Evolutionary conservation across 2,113 vertebrate genomes (phyloP), one percentile per base, ranked within the genome.

Genomic region (Ptyas mucosa): DNA sequence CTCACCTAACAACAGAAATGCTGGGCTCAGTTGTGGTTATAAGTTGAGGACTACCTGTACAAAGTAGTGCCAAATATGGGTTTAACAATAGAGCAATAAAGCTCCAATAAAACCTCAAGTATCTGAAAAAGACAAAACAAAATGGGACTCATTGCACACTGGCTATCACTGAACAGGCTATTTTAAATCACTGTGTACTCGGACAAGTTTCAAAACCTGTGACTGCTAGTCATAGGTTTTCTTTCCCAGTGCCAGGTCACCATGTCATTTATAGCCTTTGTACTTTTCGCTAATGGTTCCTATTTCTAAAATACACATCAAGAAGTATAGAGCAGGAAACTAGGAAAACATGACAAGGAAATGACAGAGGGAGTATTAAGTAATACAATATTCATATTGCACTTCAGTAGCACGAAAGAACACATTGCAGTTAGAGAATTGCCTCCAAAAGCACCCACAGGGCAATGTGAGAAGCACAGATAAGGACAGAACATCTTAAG

Each of bases 141-240:
- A 95, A 34, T 93, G 34, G 43, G 61, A 94, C 1, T 6, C 8
- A 91, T 64, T 93, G 88, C 91, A 92, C 49, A 85, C 0, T 92
- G 34, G 90, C 89, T 52, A 57, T 53, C 88, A 58, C 4, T 89
- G 23, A 90, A 53, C n/a, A 90, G n/a, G 55, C 89, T 90, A 90
- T 93, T 93, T 93, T 85, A 26, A 46, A 87, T 87, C 49, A 64
- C 46, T 85, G 89, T 29, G 57, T 90, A 93, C 89, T 93, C 52
- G 87, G 55, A 93, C 43, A 93, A 53, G 81, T 5, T 61, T 90
- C 89, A 90, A 90, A 89, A 93, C 43, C 75, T 53, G 55, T 86
- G 55, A 90, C 57, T 64, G 43, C 29, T 43, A 86, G 54, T 90
- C 81, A 53, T 51, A 39, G 46, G 81, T 87, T 89, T 54, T 61